Conservation (phyloP, 1,140 invertebrate genomes). For the Drosophila lacertosa region DNA sequence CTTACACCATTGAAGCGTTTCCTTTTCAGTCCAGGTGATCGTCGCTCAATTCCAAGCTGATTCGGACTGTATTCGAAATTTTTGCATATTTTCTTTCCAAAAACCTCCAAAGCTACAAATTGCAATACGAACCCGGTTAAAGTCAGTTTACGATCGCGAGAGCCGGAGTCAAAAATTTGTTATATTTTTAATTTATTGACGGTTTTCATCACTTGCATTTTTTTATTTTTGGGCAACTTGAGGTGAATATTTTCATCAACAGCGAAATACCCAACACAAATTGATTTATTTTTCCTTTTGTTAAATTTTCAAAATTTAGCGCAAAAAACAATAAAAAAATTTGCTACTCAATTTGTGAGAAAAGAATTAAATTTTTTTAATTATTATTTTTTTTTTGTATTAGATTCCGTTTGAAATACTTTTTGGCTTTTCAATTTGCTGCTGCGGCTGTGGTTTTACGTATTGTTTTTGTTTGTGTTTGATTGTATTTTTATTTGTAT, state of each 20-base stretch:
- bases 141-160: constrained; percentile 43
- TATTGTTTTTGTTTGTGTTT: constrained; percentile 58
- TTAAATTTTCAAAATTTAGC: constrained; percentile 34
- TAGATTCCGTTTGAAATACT: constrained; percentile 57
- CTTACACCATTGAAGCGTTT: constrained; percentile 65
- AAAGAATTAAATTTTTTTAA: too few relatives aligned
- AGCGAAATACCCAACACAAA: constrained; percentile 66
- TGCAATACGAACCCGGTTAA: constrained; percentile 25
- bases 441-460: constrained; percentile 38
- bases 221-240: constrained; percentile 33
- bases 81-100: constrained; percentile 53
- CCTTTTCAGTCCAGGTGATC: constrained; percentile 31
- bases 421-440: constrained; percentile 55
- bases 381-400: constrained; percentile 43
- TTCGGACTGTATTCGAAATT: constrained; percentile 70
- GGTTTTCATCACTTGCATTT: constrained; percentile 32
- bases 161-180: constrained; percentile 52
- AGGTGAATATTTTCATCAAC: constrained; percentile 62
- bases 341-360: constrained; percentile 36
- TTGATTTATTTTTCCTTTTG: constrained; percentile 27
- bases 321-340: constrained; percentile 75
- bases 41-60: constrained; percentile 46
- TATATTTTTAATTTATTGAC: constrained; percentile 5
- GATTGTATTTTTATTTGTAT: constrained; percentile 70
- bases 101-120: constrained; percentile 46